Evolutionary conservation across 2,797 vertebrate genomes (phyloP), one percentile per base, ranked within the genome.

Genomic region (Cheirogaleus major): DNA sequence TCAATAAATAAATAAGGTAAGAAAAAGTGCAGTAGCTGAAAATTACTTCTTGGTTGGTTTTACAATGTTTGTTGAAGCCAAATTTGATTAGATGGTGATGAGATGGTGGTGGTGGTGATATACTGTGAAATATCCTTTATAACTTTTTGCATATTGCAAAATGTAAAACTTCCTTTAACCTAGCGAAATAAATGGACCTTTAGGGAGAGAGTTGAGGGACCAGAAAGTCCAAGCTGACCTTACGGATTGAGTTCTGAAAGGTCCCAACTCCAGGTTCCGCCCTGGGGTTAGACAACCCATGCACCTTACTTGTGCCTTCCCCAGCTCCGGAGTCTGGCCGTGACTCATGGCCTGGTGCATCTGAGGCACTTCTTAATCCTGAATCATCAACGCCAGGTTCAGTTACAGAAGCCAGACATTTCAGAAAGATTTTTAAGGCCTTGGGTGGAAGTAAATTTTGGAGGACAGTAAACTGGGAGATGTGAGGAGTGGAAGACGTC

Each of bases 341-440:
- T 10, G 2, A 27, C 79, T 89, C 89, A 23, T 22, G 23, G 14
- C 70, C 35, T 67, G 45, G 11, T n/a, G 22, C 48, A 25, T 41
- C 52, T 5, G 23, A 72, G 41, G 45, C 35, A 15, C 63, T 92
- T 43, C 87, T 70, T 76, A 30, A 18, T 73, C 80, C 55, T 79
- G 43, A 75, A 65, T 97, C 81, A 61, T 76, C 78, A 67, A 92
- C 72, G 82, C 65, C 92, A 76, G 48, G 15, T 55, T 93, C n/a
- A 38, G 52, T 59, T 79, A 75, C 41, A 93, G 57, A 96, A 79
- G 75, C 45, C 69, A 92, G 80, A 27, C 27, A 14, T 81, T 86
- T 75, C 27, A 84, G 85, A 86, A 87, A 75, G 79, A 50, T 48
- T 89, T 84, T 73, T 82, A 75, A 63, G 32, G 13, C 23, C 30